Evolutionary conservation across 2,797 vertebrate genomes (phyloP).

Genomic region (Hydrocynus forskahlii): DNA sequence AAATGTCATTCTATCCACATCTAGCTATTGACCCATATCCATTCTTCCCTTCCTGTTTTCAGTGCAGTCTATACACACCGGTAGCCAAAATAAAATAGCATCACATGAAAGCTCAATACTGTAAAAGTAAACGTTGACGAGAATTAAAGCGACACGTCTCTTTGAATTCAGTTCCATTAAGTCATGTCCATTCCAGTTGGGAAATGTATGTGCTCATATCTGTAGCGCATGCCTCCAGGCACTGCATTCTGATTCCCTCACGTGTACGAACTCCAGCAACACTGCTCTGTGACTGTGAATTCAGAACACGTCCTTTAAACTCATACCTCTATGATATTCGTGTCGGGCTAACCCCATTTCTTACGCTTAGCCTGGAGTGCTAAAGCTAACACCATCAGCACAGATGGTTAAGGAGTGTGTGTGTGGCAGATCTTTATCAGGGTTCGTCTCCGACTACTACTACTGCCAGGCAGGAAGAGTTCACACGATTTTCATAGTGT

Average conservation of each 20-base stretch:
- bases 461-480: background rate
- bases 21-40: background rate
- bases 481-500: background rate
- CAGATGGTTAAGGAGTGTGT: background rate
- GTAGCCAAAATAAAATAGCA: too few species aligned
- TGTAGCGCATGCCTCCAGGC: constrained; percentile 4
- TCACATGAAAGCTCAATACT: too few species aligned
- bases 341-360: background rate
- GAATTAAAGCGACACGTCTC: background rate
- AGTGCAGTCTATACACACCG: background rate
- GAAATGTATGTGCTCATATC: background rate
- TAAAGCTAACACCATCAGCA: background rate
- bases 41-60: background rate
- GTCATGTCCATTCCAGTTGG: constrained; percentile 4
- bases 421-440: background rate
- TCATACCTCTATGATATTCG: background rate
- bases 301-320: background rate
- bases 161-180: constrained; percentile 7
- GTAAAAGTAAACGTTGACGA: background rate
- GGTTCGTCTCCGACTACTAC: too few species aligned
- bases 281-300: background rate
- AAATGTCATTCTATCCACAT: background rate
- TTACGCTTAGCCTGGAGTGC: background rate
- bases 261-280: background rate
- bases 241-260: constrained; percentile 2